Evolutionary conservation across 2,113 vertebrate genomes (phyloP).

Genomic region (Pelecanus crispus): DNA sequence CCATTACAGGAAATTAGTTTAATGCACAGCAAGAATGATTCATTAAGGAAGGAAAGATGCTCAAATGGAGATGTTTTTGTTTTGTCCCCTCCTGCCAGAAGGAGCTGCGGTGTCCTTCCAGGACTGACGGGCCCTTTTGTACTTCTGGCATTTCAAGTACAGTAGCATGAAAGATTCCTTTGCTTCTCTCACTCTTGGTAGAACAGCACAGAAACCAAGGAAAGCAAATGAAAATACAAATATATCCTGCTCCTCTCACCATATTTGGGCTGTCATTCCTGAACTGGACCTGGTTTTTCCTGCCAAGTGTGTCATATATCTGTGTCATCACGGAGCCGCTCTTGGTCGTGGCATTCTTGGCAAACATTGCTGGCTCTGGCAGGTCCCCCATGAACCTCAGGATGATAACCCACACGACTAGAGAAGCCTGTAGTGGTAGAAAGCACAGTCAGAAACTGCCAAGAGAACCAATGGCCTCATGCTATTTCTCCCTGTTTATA

Average conservation of each 20-base stretch:
- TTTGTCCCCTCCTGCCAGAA: neutral
- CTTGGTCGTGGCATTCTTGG: conserved; percentile 22
- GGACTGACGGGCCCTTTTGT: neutral
- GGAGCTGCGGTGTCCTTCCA: neutral
- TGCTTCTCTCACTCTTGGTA: neutral
- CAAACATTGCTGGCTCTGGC: conserved; percentile 82
- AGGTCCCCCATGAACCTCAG: conserved; percentile 96
- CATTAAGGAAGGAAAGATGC: neutral
- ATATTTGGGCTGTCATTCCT: neutral
- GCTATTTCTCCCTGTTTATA: neutral
- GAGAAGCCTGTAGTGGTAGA: conserved; percentile 76
- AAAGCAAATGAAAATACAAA: neutral
- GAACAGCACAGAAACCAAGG: neutral
- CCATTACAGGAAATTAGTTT: neutral
- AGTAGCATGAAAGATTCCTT: neutral
- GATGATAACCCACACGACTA: conserved; percentile 89
- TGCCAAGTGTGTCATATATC: conserved; percentile 51
- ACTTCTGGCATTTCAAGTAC: neutral
- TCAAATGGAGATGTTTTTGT: neutral
- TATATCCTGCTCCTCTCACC: conserved; percentile 48
- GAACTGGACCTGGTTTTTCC: neutral
- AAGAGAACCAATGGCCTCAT: neutral
- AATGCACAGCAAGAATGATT: neutral
- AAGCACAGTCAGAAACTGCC: neutral
- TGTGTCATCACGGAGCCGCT: conserved; percentile 48